Evolutionary conservation across 1,140 invertebrate genomes (phyloP).

Genomic region (Eriosoma lanigerum): DNA sequence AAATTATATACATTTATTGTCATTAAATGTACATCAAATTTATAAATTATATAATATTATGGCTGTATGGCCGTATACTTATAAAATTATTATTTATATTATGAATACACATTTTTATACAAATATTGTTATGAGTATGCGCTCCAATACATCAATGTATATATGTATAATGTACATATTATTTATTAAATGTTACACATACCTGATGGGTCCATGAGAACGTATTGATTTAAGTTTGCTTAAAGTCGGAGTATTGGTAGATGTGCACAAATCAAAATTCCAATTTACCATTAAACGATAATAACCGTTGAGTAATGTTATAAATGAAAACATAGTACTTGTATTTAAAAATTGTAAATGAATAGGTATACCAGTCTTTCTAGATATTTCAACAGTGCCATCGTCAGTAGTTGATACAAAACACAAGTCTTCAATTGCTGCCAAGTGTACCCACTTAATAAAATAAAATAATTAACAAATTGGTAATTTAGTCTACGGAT

Average conservation of each 20-base stretch:
- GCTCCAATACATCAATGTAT: too few relatives aligned
- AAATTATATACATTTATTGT: too few relatives aligned
- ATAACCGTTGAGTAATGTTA: slow-evolving; percentile 83
- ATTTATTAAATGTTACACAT: too few relatives aligned
- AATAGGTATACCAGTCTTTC: slow-evolving; percentile 75
- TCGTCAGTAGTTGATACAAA: slow-evolving; percentile 70
- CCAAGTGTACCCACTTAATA: slow-evolving; percentile 72
- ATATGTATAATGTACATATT: too few relatives aligned
- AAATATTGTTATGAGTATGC: too few relatives aligned
- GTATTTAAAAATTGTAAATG: slow-evolving; percentile 70
- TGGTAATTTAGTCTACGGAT: background rate
- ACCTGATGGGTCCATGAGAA: slow-evolving; percentile 88
- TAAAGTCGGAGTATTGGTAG: slow-evolving; percentile 75
- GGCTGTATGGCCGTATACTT: too few relatives aligned
- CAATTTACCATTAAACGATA: slow-evolving; percentile 84
- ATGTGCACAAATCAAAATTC: slow-evolving; percentile 84
- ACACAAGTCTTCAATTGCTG: slow-evolving; percentile 79
- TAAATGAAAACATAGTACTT: slow-evolving; percentile 72
- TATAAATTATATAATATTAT: too few relatives aligned
- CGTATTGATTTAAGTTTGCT: slow-evolving; percentile 70
- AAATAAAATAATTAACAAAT: background rate
- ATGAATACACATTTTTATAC: too few relatives aligned
- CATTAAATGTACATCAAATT: too few relatives aligned
- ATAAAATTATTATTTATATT: too few relatives aligned
- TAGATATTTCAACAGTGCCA: slow-evolving; percentile 73